Evolutionary conservation across 1,140 invertebrate genomes (phyloP).

Genomic region (Dendrolimus punctatus): DNA sequence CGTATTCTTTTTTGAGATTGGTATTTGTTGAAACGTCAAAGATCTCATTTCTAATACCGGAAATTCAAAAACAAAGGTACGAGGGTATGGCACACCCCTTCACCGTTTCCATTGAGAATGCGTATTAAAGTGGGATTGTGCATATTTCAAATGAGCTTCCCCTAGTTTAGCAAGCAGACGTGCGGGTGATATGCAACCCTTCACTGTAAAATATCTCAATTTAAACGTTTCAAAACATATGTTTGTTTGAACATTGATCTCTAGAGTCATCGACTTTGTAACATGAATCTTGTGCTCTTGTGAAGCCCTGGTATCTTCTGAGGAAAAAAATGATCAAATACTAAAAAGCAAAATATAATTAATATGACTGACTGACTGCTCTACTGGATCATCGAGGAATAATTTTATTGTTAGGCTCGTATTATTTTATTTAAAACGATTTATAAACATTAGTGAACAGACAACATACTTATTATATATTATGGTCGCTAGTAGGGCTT

Average conservation of each 20-base stretch:
- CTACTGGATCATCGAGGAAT: no score
- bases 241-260: constrained; percentile 53
- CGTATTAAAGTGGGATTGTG: constrained; percentile 40
- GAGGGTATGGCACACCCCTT: constrained; percentile 20
- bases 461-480: no score
- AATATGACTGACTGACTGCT: no score
- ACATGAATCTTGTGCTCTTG: constrained; percentile 30
- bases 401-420: no score
- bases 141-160: constrained; percentile 24
- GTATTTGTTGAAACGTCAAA: constrained; percentile 37
- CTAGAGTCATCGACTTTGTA: constrained; percentile 33
- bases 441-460: no score
- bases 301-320: no score
- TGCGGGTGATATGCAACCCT: constrained; percentile 47
- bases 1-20: constrained; percentile 2
- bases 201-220: constrained; percentile 56
- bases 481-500: no score
- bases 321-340: no score
- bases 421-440: no score
- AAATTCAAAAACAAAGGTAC: constrained; percentile 47
- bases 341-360: no score
- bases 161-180: constrained; percentile 52
- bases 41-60: constrained; percentile 27
- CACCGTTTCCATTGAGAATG: constrained; percentile 30
- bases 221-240: constrained; percentile 57